Evolutionary conservation across 2,113 vertebrate species (phyloP).

Genomic region (Callipepla squamata): DNA sequence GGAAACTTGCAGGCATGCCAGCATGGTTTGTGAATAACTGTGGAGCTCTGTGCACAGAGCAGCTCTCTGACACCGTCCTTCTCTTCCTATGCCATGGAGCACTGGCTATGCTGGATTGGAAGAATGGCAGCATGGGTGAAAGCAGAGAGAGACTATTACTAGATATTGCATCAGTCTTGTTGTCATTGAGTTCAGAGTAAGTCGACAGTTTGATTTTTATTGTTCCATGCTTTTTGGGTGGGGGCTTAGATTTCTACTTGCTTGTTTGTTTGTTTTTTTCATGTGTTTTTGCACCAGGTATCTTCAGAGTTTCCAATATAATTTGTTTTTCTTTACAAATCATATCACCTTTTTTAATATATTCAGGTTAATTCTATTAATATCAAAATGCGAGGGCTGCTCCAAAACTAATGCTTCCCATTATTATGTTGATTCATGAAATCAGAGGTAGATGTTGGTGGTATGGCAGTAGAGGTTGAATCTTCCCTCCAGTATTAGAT

Average conservation of each 20-base stretch:
- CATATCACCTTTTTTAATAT: accelerated
- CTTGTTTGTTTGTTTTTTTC: neutral
- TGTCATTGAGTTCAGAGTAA: slow-evolving; percentile 89
- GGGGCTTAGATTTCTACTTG: neutral
- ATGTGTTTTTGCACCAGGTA: neutral
- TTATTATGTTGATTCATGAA: too few species aligned
- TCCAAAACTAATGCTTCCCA: too few species aligned
- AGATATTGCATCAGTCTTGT: slow-evolving; percentile 80
- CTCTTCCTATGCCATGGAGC: slow-evolving; percentile 92
- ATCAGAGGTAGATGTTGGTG: too few species aligned
- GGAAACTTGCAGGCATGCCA: slow-evolving; percentile 60
- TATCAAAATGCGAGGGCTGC: neutral
- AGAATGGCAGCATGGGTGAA: slow-evolving; percentile 70
- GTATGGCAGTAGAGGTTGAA: too few species aligned
- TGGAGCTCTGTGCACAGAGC: slow-evolving; percentile 66
- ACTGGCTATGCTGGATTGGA: slow-evolving; percentile 93
- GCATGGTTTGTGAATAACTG: slow-evolving; percentile 83
- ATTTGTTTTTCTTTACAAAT: neutral
- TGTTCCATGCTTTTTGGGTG: neutral
- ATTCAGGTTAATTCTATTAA: neutral
- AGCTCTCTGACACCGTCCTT: slow-evolving; percentile 68
- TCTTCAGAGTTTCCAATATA: neutral
- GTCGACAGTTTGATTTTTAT: neutral
- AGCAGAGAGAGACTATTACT: slow-evolving; percentile 84
- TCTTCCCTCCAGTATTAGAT: too few species aligned